These are phyloP conservation scores for Staurois parvus DNA, from an alignment of 2,797 vertebrate genomes.

Conservation along the genomic window DNA sequence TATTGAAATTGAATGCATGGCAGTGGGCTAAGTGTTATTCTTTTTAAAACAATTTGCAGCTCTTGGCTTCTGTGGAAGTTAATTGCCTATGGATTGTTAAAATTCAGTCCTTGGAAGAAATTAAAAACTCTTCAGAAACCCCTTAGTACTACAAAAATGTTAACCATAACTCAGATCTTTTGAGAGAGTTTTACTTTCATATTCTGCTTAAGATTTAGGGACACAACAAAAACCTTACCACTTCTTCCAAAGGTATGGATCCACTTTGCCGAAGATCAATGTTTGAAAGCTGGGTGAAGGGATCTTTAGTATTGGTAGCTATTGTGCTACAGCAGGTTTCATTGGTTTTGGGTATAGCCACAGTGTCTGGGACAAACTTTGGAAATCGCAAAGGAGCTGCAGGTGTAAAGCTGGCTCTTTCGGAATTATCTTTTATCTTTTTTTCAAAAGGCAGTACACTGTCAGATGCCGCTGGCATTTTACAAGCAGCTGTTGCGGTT, in stretches of 20 bases:
- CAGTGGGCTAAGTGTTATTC: no score
- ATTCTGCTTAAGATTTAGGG: no score
- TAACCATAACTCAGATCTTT: no score
- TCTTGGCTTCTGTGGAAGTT: not conserved
- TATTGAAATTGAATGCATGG: no score
- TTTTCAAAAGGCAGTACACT: not conserved
- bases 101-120: no score
- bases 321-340: not conserved
- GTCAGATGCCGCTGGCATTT: not conserved
- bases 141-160: no score
- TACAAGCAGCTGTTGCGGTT: not conserved
- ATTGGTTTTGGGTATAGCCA: slow-evolving; percentile 6
- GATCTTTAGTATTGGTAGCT: not conserved
- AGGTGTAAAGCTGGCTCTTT: not conserved
- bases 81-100: not conserved
- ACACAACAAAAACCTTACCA: not conserved
- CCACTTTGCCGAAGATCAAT: not conserved
- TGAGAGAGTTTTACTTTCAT: no score
- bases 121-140: no score
- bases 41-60: not conserved
- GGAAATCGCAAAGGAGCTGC: slow-evolving; percentile 40
- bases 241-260: not conserved
- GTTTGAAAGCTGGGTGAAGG: not conserved
- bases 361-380: slow-evolving; percentile 15
- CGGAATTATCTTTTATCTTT: not conserved